Evolutionary conservation across 2,888 invertebrate species (phyloP).

Genomic region (Leucozona laternaria): DNA sequence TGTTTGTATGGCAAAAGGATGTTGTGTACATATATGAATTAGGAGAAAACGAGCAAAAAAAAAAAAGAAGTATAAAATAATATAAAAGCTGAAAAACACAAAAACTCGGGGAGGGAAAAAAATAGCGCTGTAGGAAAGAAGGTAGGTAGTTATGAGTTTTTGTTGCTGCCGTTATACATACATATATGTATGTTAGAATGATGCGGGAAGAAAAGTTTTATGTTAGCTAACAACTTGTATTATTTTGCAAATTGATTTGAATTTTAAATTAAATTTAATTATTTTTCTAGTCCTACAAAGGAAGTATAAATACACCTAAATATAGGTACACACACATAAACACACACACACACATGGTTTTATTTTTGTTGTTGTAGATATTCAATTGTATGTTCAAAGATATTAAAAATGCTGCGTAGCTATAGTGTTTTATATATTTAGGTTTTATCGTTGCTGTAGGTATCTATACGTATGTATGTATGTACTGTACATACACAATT

Average conservation of each 20-base stretch:
- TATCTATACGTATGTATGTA: not conserved
- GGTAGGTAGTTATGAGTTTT: slow-evolving; percentile 33
- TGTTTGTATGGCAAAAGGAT: slow-evolving; percentile 50
- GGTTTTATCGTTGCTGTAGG: not conserved
- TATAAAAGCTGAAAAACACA: slow-evolving; percentile 50
- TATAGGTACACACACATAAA: not conserved
- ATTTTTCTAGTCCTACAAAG: slow-evolving; percentile 46
- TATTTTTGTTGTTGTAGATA: not conserved
- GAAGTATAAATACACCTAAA: slow-evolving; percentile 5
- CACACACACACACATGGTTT: not conserved
- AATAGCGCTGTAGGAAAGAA: slow-evolving; percentile 58
- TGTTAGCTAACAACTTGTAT: slow-evolving; percentile 72
- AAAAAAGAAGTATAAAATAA: slow-evolving; percentile 39
- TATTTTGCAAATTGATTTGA: slow-evolving; percentile 75
- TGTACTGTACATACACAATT: too few species aligned
- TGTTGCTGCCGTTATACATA: slow-evolving; percentile 51
- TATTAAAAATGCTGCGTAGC: slow-evolving; percentile 7
- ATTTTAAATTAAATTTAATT: slow-evolving; percentile 75
- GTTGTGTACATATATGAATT: slow-evolving; percentile 72
- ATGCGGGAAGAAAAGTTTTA: slow-evolving; percentile 63
- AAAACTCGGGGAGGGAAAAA: slow-evolving; percentile 48
- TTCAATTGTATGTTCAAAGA: slow-evolving; percentile 7
- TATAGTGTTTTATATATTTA: slow-evolving; percentile 8
- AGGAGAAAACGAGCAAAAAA: slow-evolving; percentile 73
- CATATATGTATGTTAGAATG: slow-evolving; percentile 16